Base-by-base conservation (phyloP, 2,113 vertebrate genomes). In the Sardina pilchardus region DNA sequence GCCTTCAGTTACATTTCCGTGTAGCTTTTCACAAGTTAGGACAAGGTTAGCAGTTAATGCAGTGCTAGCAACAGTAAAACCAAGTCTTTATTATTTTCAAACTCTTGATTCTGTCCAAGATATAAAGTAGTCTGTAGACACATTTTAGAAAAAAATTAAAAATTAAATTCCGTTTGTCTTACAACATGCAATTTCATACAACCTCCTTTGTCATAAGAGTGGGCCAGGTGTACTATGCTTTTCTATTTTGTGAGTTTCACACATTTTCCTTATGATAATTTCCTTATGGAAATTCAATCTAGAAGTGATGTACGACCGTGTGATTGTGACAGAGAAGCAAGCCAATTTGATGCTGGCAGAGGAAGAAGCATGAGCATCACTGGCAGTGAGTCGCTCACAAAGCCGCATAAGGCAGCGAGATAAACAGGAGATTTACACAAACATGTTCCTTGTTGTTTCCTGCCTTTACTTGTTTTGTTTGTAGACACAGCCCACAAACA, bases 341-440 rank as follows among this genome's bases (percentile, higher is more conserved):
- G 53, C 53, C 53, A 59, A 7, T 59, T 6, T 59, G 2, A 59
- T 59, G 53, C 21, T 59, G 21, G 48, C 48, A 50, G 48, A 21
- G 19, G 53, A 24, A 24, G 53, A 59, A 59, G 53, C 53, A 59
- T 4, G 21, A 24, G 19, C 3, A 2, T 59, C 53, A 59, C 53
- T 59, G 19, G 53, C 53, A 59, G 19, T 59, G 53, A 59, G 21
- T 6, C 24, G 6, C 53, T 24, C 19, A 24, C 53, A 59, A 59
- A 59, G 19, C 53, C 21, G 6, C 19, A 59, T 24, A 59, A 59
- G 21, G 6, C 19, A 59, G 53, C 53, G 21, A 59, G 53, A 59
- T 59, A 59, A 59, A 59, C 53, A 59, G 53, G 53, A 59, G 53
- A 59, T 59, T 21, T 59, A 59, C 53, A 59, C 53, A 59, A 59